phyloP scores from a whole-genome alignment of 2,797 vertebrate species.

The Sebastes wilsoni region DNA sequence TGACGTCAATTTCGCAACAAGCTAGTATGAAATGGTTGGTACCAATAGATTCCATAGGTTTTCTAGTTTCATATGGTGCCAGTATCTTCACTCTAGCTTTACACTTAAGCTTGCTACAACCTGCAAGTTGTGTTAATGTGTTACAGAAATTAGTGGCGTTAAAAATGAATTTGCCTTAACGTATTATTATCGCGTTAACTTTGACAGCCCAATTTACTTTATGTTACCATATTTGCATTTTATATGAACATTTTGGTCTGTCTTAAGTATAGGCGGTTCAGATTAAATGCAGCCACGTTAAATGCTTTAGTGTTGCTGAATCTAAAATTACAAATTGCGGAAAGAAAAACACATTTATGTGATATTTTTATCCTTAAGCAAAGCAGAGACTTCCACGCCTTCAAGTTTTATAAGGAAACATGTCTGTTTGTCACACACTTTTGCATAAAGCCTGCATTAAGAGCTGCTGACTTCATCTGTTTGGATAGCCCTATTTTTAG shows the following conservation, averaged over 20 bases:
- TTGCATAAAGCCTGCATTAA: slow-evolving; percentile 49
- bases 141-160: no score
- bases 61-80: no score
- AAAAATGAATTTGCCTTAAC: no score
- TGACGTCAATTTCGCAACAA: no score
- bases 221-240: not conserved
- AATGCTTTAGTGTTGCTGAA: not conserved
- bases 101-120: no score
- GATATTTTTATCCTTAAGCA: slow-evolving; percentile 20
- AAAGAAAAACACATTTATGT: slow-evolving; percentile 2
- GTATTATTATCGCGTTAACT: no score
- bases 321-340: not conserved
- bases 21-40: no score
- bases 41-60: no score
- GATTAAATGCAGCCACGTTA: not conserved
- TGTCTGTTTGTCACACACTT: slow-evolving; percentile 32
- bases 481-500: slow-evolving; percentile 54
- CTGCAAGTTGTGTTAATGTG: no score
- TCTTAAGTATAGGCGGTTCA: not conserved
- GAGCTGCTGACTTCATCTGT: slow-evolving; percentile 50
- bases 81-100: no score
- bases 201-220: not conserved
- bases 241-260: not conserved
- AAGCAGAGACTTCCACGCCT: slow-evolving; percentile 12
- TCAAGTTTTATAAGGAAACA: slow-evolving; percentile 10